phyloP scores from a whole-genome alignment of 2,888 invertebrate genomes.

The Epistrophe grossulariae region DNA sequence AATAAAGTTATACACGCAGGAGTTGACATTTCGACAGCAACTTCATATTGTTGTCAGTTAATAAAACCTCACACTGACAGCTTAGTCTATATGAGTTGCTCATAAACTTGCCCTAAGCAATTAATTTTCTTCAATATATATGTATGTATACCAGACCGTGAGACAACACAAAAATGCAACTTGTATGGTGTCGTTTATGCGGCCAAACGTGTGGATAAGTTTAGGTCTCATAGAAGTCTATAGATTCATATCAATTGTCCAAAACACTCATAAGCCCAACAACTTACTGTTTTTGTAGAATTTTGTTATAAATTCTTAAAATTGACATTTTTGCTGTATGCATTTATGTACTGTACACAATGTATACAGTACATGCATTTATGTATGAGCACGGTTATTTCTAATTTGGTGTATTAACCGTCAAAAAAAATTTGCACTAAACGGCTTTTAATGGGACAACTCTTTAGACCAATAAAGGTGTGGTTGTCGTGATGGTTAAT shows the following conservation, averaged over 20 bases:
- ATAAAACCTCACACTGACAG: constrained; percentile 49
- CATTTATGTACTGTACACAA: no score
- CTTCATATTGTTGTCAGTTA: constrained; percentile 67
- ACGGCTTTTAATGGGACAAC: constrained; percentile 68
- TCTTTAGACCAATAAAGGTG: constrained; percentile 56
- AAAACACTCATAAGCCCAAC: constrained; percentile 19
- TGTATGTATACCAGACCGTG: constrained; percentile 3
- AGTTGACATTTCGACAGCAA: constrained; percentile 66
- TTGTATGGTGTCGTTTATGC: constrained; percentile 32
- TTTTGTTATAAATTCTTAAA: constrained; percentile 63
- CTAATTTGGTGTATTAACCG: constrained; percentile 54
- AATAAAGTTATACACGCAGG: constrained; percentile 63
- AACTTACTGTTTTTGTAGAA: constrained; percentile 20
- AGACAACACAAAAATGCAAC: constrained; percentile 21
- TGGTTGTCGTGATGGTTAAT: constrained; percentile 24
- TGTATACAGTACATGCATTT: background rate
- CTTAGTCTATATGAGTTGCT: constrained; percentile 29
- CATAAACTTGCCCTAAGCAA: constrained; percentile 57
- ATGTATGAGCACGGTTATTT: constrained; percentile 14
- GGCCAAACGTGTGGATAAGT: background rate
- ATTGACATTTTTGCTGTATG: constrained; percentile 45
- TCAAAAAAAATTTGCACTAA: constrained; percentile 58
- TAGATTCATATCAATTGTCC: constrained; percentile 10
- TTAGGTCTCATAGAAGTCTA: background rate
- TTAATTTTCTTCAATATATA: constrained; percentile 37